phyloP scores from a whole-genome alignment of 2,797 vertebrate species.

The Falco berigora region DNA sequence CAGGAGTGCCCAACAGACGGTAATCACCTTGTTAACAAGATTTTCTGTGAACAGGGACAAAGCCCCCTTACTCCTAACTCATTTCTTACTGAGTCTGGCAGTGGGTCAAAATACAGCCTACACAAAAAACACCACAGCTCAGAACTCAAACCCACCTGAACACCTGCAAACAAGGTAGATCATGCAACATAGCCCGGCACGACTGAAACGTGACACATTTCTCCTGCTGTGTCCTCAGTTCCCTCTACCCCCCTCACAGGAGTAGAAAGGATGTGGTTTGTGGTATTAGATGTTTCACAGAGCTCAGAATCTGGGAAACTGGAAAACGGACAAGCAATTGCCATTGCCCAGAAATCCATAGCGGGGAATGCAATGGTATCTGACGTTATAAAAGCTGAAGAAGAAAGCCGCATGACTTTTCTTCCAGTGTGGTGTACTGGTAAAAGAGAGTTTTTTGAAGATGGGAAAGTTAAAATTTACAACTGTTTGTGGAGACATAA shows the following conservation, averaged over 20 bases:
- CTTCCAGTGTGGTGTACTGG: background rate
- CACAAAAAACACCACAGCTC: background rate
- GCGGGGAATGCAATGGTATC: background rate
- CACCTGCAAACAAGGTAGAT: background rate
- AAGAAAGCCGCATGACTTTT: background rate
- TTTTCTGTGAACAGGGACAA: background rate
- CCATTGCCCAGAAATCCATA: background rate
- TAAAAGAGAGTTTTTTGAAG: background rate
- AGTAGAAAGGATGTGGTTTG: background rate
- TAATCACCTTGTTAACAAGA: background rate
- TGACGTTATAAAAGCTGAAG: background rate
- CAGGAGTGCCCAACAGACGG: background rate
- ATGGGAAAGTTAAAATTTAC: background rate
- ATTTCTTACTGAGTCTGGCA: background rate
- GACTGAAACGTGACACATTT: background rate
- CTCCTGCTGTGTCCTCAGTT: background rate
- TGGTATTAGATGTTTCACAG: background rate
- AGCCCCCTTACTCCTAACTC: background rate
- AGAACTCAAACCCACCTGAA: background rate
- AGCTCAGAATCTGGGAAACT: background rate
- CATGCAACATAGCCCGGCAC: rapidly evolving
- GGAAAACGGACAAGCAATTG: background rate
- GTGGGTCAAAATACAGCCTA: background rate
- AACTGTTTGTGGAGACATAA: background rate
- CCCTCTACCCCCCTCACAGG: background rate